phyloP scores from a whole-genome alignment of 1,140 invertebrate species.

The Bombus soroeensis region DNA sequence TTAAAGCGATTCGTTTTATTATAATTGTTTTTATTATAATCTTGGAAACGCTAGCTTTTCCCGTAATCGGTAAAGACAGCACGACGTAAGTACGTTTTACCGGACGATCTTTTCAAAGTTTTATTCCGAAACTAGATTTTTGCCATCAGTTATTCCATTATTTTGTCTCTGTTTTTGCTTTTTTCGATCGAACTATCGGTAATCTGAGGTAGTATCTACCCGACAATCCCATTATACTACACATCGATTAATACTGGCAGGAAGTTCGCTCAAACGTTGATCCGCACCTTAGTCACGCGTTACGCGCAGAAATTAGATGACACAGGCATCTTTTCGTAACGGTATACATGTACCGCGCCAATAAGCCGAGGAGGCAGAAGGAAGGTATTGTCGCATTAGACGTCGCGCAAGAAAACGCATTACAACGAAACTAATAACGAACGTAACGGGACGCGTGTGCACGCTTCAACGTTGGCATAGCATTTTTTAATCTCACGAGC shows the following conservation, averaged over 20 bases:
- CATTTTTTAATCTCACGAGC: not conserved
- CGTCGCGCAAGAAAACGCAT: slow-evolving; percentile 37
- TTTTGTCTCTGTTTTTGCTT: too few species aligned
- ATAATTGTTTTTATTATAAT: not conserved
- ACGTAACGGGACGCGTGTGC: slow-evolving; percentile 5
- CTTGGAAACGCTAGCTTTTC: too few species aligned
- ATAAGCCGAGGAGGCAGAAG: slow-evolving; percentile 15
- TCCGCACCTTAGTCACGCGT: not conserved
- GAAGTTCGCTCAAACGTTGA: not conserved
- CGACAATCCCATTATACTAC: not conserved
- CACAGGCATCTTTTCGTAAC: slow-evolving; percentile 30
- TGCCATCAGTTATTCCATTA: too few species aligned
- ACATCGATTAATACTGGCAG: not conserved
- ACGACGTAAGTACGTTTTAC: too few species aligned
- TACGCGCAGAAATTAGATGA: slow-evolving; percentile 32
- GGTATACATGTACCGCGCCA: slow-evolving; percentile 12
- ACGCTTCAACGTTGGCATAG: not conserved
- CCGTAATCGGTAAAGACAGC: too few species aligned
- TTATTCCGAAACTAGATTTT: too few species aligned
- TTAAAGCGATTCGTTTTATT: not conserved
- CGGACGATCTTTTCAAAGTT: too few species aligned
- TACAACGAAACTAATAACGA: slow-evolving; percentile 44
- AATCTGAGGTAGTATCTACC: not conserved
- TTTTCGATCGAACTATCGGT: not conserved
- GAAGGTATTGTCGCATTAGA: slow-evolving; percentile 46